Percentiles rank a stretch among this genome's conserved stretches.
phyloP scores from a whole-genome alignment of 2,888 invertebrate genomes.

The Dinocampus coccinellae region DNA sequence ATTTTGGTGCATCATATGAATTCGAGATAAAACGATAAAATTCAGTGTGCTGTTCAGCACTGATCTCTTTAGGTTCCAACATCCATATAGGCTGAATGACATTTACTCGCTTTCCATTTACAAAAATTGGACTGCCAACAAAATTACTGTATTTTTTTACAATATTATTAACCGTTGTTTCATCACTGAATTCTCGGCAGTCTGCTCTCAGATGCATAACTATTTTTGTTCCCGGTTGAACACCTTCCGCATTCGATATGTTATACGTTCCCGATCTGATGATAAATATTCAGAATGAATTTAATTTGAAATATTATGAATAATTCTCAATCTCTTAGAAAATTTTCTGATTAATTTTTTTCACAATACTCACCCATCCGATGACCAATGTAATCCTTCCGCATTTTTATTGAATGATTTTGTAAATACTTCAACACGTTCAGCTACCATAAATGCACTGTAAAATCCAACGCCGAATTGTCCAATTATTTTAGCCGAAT shows the following conservation, averaged over 20 bases:
- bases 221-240: slow-evolving; percentile 92
- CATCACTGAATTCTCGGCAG: slow-evolving; percentile 90
- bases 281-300: background rate
- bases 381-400: slow-evolving; percentile 87
- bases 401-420: slow-evolving; percentile 77
- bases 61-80: slow-evolving; percentile 89
- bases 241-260: slow-evolving; percentile 87
- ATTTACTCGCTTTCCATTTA: slow-evolving; percentile 92
- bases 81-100: slow-evolving; percentile 93
- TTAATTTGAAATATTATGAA: too few relatives aligned
- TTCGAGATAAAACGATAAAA: slow-evolving; percentile 93
- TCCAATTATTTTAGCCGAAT: slow-evolving; percentile 86
- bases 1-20: slow-evolving; percentile 89
- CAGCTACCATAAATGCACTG: slow-evolving; percentile 97
- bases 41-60: slow-evolving; percentile 87
- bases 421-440: slow-evolving; percentile 93
- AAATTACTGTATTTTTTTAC: slow-evolving; percentile 98
- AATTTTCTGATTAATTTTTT: slow-evolving; percentile 20
- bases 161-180: slow-evolving; percentile 84
- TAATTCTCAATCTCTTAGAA: too few relatives aligned
- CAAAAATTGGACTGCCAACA: slow-evolving; percentile 91
- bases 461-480: slow-evolving; percentile 99
- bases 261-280: slow-evolving; percentile 87
- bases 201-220: slow-evolving; percentile 90
- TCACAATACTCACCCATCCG: slow-evolving; percentile 78